A percentile compares a stretch with the other conserved stretches of the same genome.
Conservation (phyloP, 2,113 vertebrate species). For the Blennius ocellaris region DNA sequence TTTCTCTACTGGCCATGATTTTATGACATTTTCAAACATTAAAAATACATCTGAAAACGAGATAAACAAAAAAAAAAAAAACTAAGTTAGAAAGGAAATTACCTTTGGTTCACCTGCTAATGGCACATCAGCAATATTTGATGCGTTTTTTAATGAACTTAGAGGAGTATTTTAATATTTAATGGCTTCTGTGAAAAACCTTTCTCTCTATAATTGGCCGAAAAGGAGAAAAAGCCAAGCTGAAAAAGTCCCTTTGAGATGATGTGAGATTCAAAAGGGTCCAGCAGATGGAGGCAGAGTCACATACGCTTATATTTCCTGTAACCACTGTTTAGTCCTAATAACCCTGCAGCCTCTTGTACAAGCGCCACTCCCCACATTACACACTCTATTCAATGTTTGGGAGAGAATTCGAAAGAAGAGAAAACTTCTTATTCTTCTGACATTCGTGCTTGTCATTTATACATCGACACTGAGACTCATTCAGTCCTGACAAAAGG, state of each 20-base stretch:
- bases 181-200: background rate
- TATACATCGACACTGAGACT: conserved; percentile 5
- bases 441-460: background rate
- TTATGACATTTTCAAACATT: background rate
- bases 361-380: conserved; percentile 6
- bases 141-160: background rate
- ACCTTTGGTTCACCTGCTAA: background rate
- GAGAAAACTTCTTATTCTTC: conserved; percentile 1
- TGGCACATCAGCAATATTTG: background rate
- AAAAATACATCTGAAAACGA: background rate
- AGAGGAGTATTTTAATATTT: background rate
- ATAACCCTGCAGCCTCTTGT: conserved; percentile 5
- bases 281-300: conserved; percentile 73
- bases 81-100: background rate
- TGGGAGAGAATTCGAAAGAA: conserved; percentile 1
- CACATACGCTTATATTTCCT: background rate
- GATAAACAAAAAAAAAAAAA: background rate
- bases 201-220: background rate
- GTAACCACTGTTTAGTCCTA: background rate
- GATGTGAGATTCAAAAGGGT: background rate
- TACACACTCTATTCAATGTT: background rate
- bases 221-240: background rate
- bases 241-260: background rate
- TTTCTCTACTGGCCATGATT: background rate
- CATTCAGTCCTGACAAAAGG: background rate